Percentiles rank a stretch among this genome's conserved stretches.
Evolutionary conservation across 2,888 invertebrate genomes (phyloP).

Genomic region (Amphipyra tragopoginis): DNA sequence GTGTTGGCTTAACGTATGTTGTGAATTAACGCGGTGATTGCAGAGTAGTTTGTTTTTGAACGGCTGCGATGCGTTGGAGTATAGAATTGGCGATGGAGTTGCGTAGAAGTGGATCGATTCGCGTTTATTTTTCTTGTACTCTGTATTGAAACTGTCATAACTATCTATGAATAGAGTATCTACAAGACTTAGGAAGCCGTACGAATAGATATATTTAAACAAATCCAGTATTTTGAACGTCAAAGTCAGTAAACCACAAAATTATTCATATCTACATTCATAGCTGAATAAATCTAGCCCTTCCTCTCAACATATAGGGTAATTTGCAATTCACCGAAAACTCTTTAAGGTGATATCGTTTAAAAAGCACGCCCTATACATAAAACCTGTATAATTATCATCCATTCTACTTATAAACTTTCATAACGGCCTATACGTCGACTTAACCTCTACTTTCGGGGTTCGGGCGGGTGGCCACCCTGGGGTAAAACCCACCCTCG

Average conservation of each 20-base stretch:
- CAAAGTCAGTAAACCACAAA: slow-evolving; percentile 28
- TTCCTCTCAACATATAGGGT: slow-evolving; percentile 39
- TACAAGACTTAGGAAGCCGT: no score
- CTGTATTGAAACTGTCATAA: no score
- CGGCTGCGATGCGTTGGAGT: not conserved
- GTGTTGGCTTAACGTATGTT: slow-evolving; percentile 39
- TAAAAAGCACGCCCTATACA: slow-evolving; percentile 85
- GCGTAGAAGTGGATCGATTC: not conserved
- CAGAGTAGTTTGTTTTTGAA: slow-evolving; percentile 26
- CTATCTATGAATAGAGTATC: no score
- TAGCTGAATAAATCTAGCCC: slow-evolving; percentile 50
- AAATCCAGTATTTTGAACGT: slow-evolving; percentile 19
- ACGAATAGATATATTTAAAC: not conserved
- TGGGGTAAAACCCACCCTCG: slow-evolving; percentile 72
- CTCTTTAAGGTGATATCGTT: slow-evolving; percentile 82
- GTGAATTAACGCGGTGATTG: slow-evolving; percentile 23
- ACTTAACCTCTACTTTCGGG: slow-evolving; percentile 88
- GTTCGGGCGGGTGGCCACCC: slow-evolving; percentile 59
- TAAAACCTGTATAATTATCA: slow-evolving; percentile 88
- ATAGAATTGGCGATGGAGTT: not conserved
- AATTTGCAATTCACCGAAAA: slow-evolving; percentile 76
- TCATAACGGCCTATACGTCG: slow-evolving; percentile 90
- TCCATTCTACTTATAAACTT: slow-evolving; percentile 90
- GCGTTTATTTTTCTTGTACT: slow-evolving; percentile 8
- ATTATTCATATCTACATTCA: slow-evolving; percentile 53